Conservation (phyloP, 2,888 invertebrate species). For the Eupithecia tripunctaria region DNA sequence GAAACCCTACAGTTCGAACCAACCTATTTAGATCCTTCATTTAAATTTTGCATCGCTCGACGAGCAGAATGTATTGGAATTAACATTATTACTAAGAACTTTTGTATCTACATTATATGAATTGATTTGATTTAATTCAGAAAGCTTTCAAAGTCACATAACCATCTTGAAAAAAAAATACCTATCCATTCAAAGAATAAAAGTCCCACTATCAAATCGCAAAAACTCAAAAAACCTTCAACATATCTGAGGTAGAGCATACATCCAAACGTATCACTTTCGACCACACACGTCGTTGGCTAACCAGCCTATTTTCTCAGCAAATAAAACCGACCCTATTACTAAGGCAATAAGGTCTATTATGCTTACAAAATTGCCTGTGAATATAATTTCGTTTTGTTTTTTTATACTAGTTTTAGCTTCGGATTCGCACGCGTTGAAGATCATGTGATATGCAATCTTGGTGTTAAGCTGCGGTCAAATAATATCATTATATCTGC, state of each 20-base stretch:
- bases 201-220: neutral
- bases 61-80: too few relatives aligned
- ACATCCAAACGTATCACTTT: constrained; percentile 23
- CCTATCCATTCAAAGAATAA: too few relatives aligned
- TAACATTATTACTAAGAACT: too few relatives aligned
- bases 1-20: too few relatives aligned
- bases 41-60: too few relatives aligned
- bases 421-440: neutral
- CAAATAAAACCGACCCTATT: constrained; percentile 34
- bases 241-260: neutral
- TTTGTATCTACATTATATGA: too few relatives aligned
- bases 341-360: neutral
- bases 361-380: neutral
- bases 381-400: neutral
- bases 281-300: constrained; percentile 58
- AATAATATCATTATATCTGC: neutral
- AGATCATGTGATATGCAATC: constrained; percentile 3
- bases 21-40: too few relatives aligned
- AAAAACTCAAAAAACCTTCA: neutral
- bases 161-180: too few relatives aligned
- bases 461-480: neutral
- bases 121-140: too few relatives aligned
- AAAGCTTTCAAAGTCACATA: too few relatives aligned
- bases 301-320: constrained; percentile 34
- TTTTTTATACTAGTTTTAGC: constrained; percentile 3